Conservation (phyloP, 2,888 invertebrate species). For the Neoaliturus tenellus region DNA sequence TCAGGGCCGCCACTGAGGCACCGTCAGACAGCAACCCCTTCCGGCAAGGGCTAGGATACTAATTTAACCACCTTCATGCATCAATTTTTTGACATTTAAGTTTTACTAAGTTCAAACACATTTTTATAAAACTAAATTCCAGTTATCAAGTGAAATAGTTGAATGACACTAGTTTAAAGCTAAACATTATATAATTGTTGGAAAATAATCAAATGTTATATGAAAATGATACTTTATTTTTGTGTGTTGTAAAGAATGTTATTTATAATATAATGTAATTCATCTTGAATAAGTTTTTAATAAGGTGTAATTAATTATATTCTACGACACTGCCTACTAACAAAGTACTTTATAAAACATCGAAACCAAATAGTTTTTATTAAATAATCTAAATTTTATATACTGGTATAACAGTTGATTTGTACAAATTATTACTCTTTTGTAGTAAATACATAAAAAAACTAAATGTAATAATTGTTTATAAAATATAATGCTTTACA, state of each 20-base stretch:
- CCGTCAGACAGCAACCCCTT: conserved; percentile 82
- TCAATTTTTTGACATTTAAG: no score
- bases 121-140: background rate
- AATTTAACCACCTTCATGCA: background rate
- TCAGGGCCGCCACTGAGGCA: conserved; percentile 71
- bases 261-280: background rate
- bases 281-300: background rate
- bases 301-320: background rate
- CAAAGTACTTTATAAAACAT: background rate
- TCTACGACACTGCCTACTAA: background rate
- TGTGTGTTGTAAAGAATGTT: conserved; percentile 26
- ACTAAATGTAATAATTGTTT: no score
- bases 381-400: background rate
- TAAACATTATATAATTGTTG: background rate
- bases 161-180: background rate
- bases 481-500: no score
- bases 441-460: no score
- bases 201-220: conserved; percentile 29
- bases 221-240: conserved; percentile 37
- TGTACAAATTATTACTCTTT: background rate
- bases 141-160: background rate
- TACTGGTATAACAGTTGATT: background rate
- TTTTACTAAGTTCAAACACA: no score
- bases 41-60: conserved; percentile 71
- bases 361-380: background rate